Evolutionary conservation across 2,888 invertebrate genomes (phyloP).

Genomic region (Drosophila gaucha): DNA sequence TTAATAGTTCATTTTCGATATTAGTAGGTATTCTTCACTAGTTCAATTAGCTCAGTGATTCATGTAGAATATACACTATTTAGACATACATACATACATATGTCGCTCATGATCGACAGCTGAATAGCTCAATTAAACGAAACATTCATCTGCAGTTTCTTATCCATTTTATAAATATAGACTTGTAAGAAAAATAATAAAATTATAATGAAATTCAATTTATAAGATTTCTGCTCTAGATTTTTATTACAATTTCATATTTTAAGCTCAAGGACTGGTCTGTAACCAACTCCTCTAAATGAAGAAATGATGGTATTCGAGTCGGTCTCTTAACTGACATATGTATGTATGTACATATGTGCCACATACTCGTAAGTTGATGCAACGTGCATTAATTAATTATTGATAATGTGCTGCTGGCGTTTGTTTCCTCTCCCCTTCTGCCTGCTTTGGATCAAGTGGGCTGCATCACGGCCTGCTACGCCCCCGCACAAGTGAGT

Average conservation of each 20-base stretch:
- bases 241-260: too few relatives aligned
- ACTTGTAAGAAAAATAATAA: too few relatives aligned
- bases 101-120: neutral
- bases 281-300: neutral
- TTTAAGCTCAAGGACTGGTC: too few relatives aligned
- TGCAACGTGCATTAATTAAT: constrained; percentile 42
- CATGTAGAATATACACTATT: neutral
- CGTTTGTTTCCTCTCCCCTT: neutral
- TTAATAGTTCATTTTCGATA: neutral
- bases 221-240: too few relatives aligned
- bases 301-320: constrained; percentile 24
- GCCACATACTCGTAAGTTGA: neutral
- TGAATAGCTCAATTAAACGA: neutral
- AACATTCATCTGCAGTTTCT: neutral
- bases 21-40: neutral
- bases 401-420: constrained; percentile 43
- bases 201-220: too few relatives aligned
- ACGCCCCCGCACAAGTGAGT: constrained; percentile 20
- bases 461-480: constrained; percentile 6
- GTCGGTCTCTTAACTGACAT: constrained; percentile 11
- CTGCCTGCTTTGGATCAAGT: constrained; percentile 8
- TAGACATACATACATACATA: too few relatives aligned
- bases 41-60: neutral
- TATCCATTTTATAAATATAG: too few relatives aligned
- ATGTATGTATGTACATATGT: neutral